Evolutionary conservation across 1,140 invertebrate genomes (phyloP).

Genomic region (Papilio polyxenes): DNA sequence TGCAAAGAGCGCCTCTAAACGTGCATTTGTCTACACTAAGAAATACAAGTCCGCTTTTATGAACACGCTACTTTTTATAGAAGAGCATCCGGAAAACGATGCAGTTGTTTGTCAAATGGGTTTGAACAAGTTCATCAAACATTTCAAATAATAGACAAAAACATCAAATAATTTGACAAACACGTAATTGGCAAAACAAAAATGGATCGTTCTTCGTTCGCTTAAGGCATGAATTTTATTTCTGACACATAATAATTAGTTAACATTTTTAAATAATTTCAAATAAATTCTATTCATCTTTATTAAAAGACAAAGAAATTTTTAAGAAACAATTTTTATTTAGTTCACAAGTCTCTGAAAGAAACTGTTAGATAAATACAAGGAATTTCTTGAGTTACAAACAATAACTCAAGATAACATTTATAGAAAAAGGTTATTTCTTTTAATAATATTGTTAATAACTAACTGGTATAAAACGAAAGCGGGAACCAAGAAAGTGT

Average conservation of each 20-base stretch:
- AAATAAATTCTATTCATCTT: neutral
- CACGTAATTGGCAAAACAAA: too few relatives aligned
- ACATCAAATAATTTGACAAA: too few relatives aligned
- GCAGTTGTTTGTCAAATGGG: neutral
- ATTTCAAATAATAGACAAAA: too few relatives aligned
- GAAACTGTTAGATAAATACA: neutral
- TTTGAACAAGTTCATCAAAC: too few relatives aligned
- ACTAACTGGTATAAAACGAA: neutral
- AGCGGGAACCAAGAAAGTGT: neutral
- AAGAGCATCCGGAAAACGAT: neutral
- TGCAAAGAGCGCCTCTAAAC: neutral
- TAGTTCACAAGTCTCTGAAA: neutral
- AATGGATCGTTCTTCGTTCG: too few relatives aligned
- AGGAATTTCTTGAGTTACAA: constrained; percentile 3
- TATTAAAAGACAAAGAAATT: neutral
- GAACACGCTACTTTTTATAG: neutral
- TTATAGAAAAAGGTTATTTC: neutral
- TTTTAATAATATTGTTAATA: neutral
- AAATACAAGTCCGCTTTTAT: neutral
- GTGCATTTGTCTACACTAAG: neutral
- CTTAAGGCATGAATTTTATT: too few relatives aligned
- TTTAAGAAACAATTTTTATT: neutral
- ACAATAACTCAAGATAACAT: constrained; percentile 1
- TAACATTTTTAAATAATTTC: too few relatives aligned
- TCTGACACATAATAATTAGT: too few relatives aligned